Evolutionary conservation across 2,113 vertebrate genomes (phyloP), one percentile per base, ranked within the genome.

Genomic region (Mesitornis unicolor): DNA sequence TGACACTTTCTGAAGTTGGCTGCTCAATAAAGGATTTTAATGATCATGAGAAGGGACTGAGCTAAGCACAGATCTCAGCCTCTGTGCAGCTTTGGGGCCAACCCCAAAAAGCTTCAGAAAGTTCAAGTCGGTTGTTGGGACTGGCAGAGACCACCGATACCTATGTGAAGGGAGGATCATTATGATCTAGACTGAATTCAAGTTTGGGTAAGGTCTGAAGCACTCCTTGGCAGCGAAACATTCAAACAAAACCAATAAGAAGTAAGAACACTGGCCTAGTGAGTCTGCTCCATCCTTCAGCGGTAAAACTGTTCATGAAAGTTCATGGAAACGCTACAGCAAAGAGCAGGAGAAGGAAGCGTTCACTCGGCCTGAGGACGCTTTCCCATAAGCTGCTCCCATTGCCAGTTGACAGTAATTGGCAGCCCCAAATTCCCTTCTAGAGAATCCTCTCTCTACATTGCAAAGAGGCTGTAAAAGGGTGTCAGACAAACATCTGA

Each of bases 221-320:
- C 28, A 16, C 24, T 69, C 59, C n/a, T 5, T 3, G 3, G 22
- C 25, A 79, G 40, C n/a, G 93, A 80, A 90, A 74, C 2, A 17
- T 65, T 59, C 22, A 33, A n/a, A 63, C 4, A 33, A 40, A 68
- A 71, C 17, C 10, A n/a, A 26, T 21, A 43, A 75, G 50, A 91
- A 11, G 1, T 0, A 1, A 57, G 33, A 21, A 24, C 15, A 16
- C 3, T 40, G 50, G 65, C 14, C 19, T 6, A 2, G 25, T 36
- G 31, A 84, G 28, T 22, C 43, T n/a, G 22, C 24, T 68, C 28
- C 59, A 3, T 22, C 36, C 25, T 73, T 48, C 71, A 68, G 9
- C 14, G 3, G 21, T 60, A 71, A 85, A 71, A 71, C 10, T 48
- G 21, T 42, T 60, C 9, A 11, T 21, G n/a, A 64, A 67, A 63